A percentile compares a stretch with the other conserved stretches of the same genome.
phyloP scores from a whole-genome alignment of 2,888 invertebrate genomes.

The Lepas anatifera region DNA sequence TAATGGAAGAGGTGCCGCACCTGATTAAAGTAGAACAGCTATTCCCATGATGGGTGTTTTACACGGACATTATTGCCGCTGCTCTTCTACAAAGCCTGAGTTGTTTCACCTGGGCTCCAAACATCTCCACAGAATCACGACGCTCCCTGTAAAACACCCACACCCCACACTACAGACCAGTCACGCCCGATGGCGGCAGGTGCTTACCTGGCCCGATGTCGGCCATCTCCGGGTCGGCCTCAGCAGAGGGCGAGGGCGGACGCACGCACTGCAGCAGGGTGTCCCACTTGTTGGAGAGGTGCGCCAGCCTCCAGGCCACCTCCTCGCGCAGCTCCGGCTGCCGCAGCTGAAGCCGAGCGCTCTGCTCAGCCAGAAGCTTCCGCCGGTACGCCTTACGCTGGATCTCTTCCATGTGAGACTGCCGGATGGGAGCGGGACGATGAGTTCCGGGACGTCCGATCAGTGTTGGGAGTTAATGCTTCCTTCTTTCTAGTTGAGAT shows the following conservation, averaged over 20 bases:
- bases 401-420: slow-evolving; percentile 65
- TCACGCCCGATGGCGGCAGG: neutral
- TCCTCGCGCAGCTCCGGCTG: slow-evolving; percentile 50
- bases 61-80: too few relatives aligned
- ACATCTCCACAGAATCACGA: too few relatives aligned
- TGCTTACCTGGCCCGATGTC: neutral
- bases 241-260: slow-evolving; percentile 46
- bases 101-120: too few relatives aligned
- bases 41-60: too few relatives aligned
- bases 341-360: slow-evolving; percentile 52
- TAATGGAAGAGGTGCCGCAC: too few relatives aligned
- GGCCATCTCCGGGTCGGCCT: neutral
- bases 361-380: slow-evolving; percentile 64
- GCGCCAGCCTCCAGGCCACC: slow-evolving; percentile 57
- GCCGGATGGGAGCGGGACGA: slow-evolving; percentile 31
- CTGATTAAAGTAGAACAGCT: too few relatives aligned
- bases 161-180: neutral
- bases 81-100: too few relatives aligned
- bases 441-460: too few relatives aligned
- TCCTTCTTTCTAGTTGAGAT: too few relatives aligned
- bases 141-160: neutral
- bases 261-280: slow-evolving; percentile 42
- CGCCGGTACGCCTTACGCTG: slow-evolving; percentile 56
- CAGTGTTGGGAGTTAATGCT: too few relatives aligned
- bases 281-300: slow-evolving; percentile 67